Evolutionary conservation across 2,113 vertebrate species (phyloP).

Genomic region (Odocoileus virginianus): DNA sequence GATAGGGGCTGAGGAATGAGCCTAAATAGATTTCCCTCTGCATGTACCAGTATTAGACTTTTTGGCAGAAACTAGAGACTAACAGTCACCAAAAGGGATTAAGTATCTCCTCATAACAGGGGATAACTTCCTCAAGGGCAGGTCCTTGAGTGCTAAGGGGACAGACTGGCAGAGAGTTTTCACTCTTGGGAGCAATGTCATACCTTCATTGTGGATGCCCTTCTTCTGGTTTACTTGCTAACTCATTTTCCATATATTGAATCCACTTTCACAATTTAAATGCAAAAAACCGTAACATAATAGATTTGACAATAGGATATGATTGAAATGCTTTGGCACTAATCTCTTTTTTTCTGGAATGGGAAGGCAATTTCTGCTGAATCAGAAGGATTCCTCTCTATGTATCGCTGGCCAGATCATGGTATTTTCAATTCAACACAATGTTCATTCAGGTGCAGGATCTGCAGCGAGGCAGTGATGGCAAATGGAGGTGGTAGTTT

Average conservation of each 20-base stretch:
- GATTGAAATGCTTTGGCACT: constrained; percentile 34
- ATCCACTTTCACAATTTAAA: constrained; percentile 30
- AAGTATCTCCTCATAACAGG: background rate
- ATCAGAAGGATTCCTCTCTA: background rate
- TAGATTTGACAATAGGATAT: background rate
- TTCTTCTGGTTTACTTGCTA: constrained; percentile 28
- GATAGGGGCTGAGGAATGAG: background rate
- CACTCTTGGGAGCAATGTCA: background rate
- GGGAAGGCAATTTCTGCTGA: constrained; percentile 41
- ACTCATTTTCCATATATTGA: constrained; percentile 2
- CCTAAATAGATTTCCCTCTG: background rate
- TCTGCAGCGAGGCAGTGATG: background rate
- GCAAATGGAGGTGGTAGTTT: background rate
- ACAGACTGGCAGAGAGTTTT: background rate
- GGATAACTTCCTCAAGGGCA: constrained; percentile 9
- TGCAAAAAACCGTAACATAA: constrained; percentile 30
- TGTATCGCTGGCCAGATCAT: background rate
- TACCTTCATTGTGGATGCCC: background rate
- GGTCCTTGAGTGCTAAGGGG: background rate
- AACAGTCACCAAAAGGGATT: background rate
- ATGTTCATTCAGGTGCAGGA: background rate
- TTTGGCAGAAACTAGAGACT: constrained; percentile 1
- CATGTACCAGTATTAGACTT: background rate
- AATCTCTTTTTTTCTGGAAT: constrained; percentile 24
- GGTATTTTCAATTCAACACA: background rate